Evolutionary conservation across 2,113 vertebrate genomes (phyloP).

Genomic region (Dromaius novaehollandiae): DNA sequence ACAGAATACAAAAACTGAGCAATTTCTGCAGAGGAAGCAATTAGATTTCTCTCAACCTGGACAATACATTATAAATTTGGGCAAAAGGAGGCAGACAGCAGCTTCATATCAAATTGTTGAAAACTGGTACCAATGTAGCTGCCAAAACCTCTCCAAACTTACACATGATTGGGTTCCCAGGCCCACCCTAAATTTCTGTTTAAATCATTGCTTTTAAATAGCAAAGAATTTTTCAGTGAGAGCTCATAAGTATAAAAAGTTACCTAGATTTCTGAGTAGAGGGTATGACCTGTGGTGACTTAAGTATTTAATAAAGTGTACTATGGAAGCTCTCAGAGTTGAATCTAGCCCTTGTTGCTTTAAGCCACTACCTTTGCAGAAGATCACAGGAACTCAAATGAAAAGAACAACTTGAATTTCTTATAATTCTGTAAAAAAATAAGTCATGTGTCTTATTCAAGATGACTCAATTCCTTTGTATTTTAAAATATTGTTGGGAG

Average conservation of each 20-base stretch:
- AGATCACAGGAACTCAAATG: background rate
- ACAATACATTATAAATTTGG: background rate
- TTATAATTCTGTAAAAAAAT: background rate
- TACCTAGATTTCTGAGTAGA: background rate
- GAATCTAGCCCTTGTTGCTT: background rate
- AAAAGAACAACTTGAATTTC: background rate
- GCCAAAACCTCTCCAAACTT: background rate
- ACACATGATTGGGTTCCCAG: background rate
- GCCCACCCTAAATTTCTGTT: background rate
- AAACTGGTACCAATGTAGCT: background rate
- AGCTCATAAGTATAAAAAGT: background rate
- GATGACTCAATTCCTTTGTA: background rate
- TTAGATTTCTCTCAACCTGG: background rate
- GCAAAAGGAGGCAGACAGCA: background rate
- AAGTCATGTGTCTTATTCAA: background rate
- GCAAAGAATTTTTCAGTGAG: background rate
- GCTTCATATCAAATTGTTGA: background rate
- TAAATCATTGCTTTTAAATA: background rate
- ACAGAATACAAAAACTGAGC: background rate
- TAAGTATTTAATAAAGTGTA: background rate
- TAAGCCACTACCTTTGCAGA: background rate
- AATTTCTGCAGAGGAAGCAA: background rate
- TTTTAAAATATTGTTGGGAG: background rate
- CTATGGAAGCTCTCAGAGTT: background rate
- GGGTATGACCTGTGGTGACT: accelerated